A percentile compares a stretch with the other conserved stretches of the same genome.
Evolutionary conservation across 2,797 vertebrate species (phyloP).

Genomic region (Carcharodon carcharias): DNA sequence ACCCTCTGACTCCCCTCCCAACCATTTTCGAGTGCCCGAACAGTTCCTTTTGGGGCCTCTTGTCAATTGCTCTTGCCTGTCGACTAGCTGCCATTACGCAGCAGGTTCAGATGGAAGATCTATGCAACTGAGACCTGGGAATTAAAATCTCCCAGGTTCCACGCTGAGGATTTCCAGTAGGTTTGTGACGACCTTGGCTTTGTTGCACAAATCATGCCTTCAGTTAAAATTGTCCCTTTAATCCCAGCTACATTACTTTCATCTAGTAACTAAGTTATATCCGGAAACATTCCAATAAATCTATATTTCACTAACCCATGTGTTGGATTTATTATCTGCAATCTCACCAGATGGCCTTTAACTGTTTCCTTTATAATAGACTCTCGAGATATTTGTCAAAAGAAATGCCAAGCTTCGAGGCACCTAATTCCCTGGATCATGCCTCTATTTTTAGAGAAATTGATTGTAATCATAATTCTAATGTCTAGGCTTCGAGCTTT

Average conservation of each 20-base stretch:
- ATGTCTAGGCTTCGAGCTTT: neutral
- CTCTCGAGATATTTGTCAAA: slow-evolving; percentile 2
- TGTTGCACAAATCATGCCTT: neutral
- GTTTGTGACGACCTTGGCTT: neutral
- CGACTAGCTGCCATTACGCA: neutral
- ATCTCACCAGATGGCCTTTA: neutral
- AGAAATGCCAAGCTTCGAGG: neutral
- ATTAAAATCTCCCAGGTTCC: neutral
- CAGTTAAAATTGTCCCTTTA: neutral
- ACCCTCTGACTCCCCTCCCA: neutral
- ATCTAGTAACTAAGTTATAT: neutral
- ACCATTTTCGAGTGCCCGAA: neutral
- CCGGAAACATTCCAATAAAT: neutral
- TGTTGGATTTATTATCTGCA: neutral
- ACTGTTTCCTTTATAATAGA: neutral
- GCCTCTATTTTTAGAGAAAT: neutral
- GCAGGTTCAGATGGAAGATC: neutral
- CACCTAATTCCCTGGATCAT: neutral
- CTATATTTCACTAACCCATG: neutral
- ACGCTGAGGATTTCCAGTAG: neutral
- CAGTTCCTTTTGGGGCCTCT: neutral
- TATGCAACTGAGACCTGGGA: neutral
- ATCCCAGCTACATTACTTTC: slow-evolving; percentile 19
- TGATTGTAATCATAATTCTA: neutral
- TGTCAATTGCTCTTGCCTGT: neutral